Evolutionary conservation across 2,888 invertebrate species (phyloP).

Genomic region (Leptinotarsa peninsularis): DNA sequence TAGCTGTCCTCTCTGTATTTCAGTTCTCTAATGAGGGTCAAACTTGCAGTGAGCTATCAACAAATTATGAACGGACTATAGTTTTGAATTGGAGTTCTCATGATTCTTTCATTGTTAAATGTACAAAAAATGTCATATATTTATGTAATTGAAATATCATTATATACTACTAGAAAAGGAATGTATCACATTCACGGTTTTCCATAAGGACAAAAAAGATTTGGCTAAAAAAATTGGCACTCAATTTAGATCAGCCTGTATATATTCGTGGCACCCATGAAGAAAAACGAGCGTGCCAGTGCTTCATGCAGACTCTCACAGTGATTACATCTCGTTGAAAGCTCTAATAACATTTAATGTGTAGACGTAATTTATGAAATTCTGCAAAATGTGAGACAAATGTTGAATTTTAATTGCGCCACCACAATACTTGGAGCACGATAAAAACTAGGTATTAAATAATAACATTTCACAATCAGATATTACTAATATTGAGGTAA

Average conservation of each 20-base stretch:
- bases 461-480: neutral
- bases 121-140: too few relatives aligned
- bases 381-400: slow-evolving; percentile 12
- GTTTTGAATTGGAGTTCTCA: too few relatives aligned
- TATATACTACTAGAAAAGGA: too few relatives aligned
- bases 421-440: neutral
- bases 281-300: slow-evolving; percentile 1
- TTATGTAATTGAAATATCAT: too few relatives aligned
- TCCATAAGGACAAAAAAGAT: too few relatives aligned
- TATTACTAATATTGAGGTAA: neutral
- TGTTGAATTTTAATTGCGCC: slow-evolving; percentile 14
- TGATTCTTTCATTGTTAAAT: too few relatives aligned
- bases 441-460: neutral
- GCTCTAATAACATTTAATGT: slow-evolving; percentile 15
- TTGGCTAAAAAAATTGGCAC: too few relatives aligned
- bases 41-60: too few relatives aligned
- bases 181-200: too few relatives aligned
- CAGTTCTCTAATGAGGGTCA: too few relatives aligned
- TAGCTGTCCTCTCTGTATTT: too few relatives aligned
- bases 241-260: neutral
- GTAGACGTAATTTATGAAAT: slow-evolving; percentile 6
- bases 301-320: slow-evolving; percentile 18
- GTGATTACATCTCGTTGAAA: slow-evolving; percentile 19
- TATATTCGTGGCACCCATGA: neutral
- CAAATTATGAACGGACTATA: too few relatives aligned